Conservation (phyloP, 2,888 invertebrate genomes). For the Xestia sexstrigata region DNA sequence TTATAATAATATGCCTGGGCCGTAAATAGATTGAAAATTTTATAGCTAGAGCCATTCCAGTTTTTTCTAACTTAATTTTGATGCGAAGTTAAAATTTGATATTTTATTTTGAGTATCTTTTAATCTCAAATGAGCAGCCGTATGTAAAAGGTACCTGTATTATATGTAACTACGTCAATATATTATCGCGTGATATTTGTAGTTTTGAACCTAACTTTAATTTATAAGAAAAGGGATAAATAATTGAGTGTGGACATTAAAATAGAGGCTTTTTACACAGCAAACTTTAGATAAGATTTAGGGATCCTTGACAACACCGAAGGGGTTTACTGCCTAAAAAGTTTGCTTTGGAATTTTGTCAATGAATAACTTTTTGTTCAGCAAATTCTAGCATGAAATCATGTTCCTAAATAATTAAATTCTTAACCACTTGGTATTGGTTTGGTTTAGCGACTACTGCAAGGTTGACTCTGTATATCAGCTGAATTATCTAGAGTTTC, state of each 20-base stretch:
- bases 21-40: neutral
- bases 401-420: neutral
- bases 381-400: neutral
- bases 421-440: neutral
- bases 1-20: neutral
- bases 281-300: neutral
- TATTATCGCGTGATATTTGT: slow-evolving; percentile 14
- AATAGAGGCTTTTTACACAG: neutral
- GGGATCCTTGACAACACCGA: neutral
- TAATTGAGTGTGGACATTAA: neutral
- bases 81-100: slow-evolving; percentile 1
- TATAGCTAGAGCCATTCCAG: neutral
- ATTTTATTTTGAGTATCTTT: slow-evolving; percentile 7
- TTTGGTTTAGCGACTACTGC: slow-evolving; percentile 1
- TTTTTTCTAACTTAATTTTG: neutral
- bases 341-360: neutral
- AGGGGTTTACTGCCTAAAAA: neutral
- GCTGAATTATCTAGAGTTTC: slow-evolving; percentile 42
- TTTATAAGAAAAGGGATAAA: neutral
- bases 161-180: slow-evolving; percentile 13
- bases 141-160: neutral
- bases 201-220: slow-evolving; percentile 1
- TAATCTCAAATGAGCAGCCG: neutral
- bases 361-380: neutral
- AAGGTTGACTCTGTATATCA: slow-evolving; percentile 36